These are phyloP conservation scores for Pachypeltis micranthus DNA, from an alignment of 1,140 invertebrate species.

Conservation along the genomic window DNA sequence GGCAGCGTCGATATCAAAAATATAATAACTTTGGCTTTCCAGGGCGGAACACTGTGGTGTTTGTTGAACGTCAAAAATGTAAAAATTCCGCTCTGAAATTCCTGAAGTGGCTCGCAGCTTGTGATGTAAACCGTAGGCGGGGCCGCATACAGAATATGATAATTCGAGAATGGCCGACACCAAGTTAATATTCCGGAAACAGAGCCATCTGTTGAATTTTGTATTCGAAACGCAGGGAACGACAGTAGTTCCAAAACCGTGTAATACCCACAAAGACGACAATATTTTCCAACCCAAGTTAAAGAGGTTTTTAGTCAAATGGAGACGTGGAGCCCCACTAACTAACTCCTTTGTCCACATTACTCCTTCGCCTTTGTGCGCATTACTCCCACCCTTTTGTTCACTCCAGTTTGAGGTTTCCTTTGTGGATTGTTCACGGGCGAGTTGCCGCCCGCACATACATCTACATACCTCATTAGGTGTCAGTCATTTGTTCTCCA, in stretches of 20 bases:
- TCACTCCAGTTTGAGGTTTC: not conserved
- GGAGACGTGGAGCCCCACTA: not conserved
- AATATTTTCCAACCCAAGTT: conserved; percentile 6
- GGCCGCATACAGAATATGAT: too few species aligned
- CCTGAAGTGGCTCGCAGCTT: too few species aligned
- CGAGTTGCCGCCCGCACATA: conserved; percentile 6
- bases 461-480: conserved; percentile 6
- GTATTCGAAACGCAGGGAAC: not conserved
- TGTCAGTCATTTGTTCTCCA: too few species aligned
- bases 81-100: too few species aligned
- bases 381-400: not conserved
- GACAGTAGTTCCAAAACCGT: conserved; percentile 8
- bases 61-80: too few species aligned
- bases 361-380: not conserved
- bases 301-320: conserved; percentile 6
- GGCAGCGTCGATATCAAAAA: too few species aligned
- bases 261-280: conserved; percentile 9
- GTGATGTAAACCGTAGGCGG: too few species aligned
- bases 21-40: too few species aligned
- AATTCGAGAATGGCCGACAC: too few species aligned
- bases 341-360: not conserved
- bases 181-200: too few species aligned
- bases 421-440: not conserved
- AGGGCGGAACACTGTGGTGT: too few species aligned
- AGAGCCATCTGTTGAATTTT: too few species aligned